Evolutionary conservation across 2,797 vertebrate species (phyloP).

Genomic region (Rousettus madagascariensis): DNA sequence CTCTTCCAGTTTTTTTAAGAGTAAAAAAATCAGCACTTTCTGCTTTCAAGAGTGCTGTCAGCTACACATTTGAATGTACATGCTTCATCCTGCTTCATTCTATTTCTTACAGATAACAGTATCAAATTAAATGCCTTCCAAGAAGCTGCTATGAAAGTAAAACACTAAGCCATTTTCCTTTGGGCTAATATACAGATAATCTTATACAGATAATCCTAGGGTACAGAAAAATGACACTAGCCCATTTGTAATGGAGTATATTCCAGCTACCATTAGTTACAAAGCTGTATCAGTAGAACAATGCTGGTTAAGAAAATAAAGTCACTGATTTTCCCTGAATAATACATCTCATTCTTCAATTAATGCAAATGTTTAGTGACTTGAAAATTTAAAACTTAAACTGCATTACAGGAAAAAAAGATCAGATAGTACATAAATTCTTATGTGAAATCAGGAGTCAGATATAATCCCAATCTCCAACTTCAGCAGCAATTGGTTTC

Average conservation of each 20-base stretch:
- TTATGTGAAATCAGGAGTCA: slow-evolving; percentile 27
- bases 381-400: slow-evolving; percentile 50
- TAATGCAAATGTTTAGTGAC: slow-evolving; percentile 48
- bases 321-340: slow-evolving; percentile 35
- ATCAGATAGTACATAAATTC: slow-evolving; percentile 15
- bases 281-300: background rate
- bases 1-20: slow-evolving; percentile 50
- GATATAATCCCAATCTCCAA: slow-evolving; percentile 22
- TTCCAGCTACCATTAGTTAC: slow-evolving; percentile 33
- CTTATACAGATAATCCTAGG: slow-evolving; percentile 33
- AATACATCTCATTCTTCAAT: slow-evolving; percentile 46
- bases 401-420: slow-evolving; percentile 8
- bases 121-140: slow-evolving; percentile 63
- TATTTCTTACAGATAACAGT: slow-evolving; percentile 59
- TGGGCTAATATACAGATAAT: slow-evolving; percentile 47
- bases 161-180: slow-evolving; percentile 65
- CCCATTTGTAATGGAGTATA: slow-evolving; percentile 35
- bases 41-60: slow-evolving; percentile 53
- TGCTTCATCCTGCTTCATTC: slow-evolving; percentile 58
- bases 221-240: slow-evolving; percentile 41
- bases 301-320: slow-evolving; percentile 22
- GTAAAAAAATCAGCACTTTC: slow-evolving; percentile 51
- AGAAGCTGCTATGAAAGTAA: slow-evolving; percentile 50
- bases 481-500: slow-evolving; percentile 13
- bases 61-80: slow-evolving; percentile 45